Percentiles rank a stretch among this genome's conserved stretches.
Conservation (phyloP, 2,797 vertebrate species). For the Diceros bicornis region DNA sequence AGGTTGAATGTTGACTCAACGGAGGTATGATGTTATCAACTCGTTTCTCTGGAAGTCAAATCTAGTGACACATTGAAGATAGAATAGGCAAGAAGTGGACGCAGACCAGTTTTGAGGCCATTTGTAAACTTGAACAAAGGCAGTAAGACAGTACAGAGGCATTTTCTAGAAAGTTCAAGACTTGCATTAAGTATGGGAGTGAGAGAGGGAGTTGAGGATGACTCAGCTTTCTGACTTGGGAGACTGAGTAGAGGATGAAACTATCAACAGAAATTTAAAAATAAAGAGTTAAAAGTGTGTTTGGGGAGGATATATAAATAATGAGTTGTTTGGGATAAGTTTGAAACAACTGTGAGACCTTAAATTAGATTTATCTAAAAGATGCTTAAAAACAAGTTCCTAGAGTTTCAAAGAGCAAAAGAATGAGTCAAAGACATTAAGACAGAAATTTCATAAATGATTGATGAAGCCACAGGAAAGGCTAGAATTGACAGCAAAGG, state of each 20-base stretch:
- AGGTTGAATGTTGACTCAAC: background rate
- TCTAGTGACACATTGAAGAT: background rate
- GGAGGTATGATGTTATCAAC: background rate
- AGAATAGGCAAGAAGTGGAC: background rate
- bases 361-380: background rate
- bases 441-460: background rate
- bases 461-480: background rate
- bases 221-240: background rate
- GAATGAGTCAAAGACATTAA: background rate
- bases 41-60: background rate
- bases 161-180: conserved; percentile 12
- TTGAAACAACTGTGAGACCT: background rate
- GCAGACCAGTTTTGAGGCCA: background rate
- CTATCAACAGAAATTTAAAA: background rate
- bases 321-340: background rate
- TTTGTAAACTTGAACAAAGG: background rate
- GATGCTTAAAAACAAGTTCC: background rate
- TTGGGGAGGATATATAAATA: background rate
- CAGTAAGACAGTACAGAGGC: background rate
- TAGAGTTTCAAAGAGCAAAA: background rate
- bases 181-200: background rate
- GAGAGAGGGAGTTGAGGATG: background rate
- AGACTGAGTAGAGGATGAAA: background rate
- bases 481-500: background rate
- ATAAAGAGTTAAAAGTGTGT: background rate